A percentile compares a stretch with the other conserved stretches of the same genome.
phyloP scores from a whole-genome alignment of 2,888 invertebrate species.

The Leucophenga maculata region DNA sequence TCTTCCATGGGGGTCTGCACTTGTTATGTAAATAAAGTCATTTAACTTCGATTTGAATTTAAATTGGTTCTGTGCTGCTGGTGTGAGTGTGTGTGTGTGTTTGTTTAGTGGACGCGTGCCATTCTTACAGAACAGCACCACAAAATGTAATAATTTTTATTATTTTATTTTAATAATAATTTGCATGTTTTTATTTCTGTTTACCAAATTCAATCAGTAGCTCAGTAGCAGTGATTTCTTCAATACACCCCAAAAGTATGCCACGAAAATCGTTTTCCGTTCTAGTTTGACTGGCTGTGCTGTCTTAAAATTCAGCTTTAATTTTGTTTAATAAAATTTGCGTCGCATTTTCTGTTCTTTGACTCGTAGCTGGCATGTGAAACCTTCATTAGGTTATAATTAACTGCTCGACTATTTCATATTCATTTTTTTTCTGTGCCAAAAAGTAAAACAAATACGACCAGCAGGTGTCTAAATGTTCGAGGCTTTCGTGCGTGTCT shows the following conservation, averaged over 20 bases:
- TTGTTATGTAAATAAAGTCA: constrained; percentile 50
- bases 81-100: constrained; percentile 5
- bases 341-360: constrained; percentile 43
- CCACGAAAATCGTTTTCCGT: constrained; percentile 19
- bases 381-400: constrained; percentile 61
- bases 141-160: constrained; percentile 38
- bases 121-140: constrained; percentile 49
- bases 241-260: constrained; percentile 37
- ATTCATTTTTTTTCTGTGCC: constrained; percentile 28
- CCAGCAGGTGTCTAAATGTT: constrained; percentile 10
- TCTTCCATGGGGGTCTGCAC: not conserved
- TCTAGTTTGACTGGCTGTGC: not conserved
- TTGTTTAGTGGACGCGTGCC: constrained; percentile 18
- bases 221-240: constrained; percentile 15
- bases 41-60: constrained; percentile 58
- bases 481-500: constrained; percentile 26
- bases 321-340: constrained; percentile 31
- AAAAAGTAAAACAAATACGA: constrained; percentile 1
- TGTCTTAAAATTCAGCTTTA: constrained; percentile 35
- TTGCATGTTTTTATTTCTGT: constrained; percentile 1
- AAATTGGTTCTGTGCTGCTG: constrained; percentile 43
- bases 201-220: constrained; percentile 23
- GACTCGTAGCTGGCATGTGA: constrained; percentile 47
- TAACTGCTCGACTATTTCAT: constrained; percentile 53
- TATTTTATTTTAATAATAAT: constrained; percentile 5